These are phyloP conservation scores for Corydoras sp. DNA, from an alignment of 2,113 vertebrate species.

Conservation along the genomic window DNA sequence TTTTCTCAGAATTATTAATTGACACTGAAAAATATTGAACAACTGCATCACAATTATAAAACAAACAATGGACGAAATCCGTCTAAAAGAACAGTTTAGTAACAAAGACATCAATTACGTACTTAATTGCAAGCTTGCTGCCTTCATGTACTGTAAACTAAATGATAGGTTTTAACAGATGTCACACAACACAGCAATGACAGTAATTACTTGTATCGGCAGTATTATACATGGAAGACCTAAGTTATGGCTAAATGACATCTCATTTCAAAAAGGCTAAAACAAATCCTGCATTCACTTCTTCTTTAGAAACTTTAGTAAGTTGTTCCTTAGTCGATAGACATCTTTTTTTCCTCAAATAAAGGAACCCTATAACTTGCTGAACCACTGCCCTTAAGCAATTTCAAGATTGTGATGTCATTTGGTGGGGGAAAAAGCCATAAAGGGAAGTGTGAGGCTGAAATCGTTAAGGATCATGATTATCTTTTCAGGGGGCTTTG, in stretches of 20 bases:
- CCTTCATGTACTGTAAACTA: too few relatives aligned
- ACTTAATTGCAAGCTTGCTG: too few relatives aligned
- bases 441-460: not conserved
- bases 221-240: not conserved
- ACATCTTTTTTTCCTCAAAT: not conserved
- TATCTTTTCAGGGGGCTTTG: not conserved
- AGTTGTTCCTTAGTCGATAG: too few relatives aligned
- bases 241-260: conserved; percentile 6
- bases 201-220: not conserved
- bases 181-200: not conserved
- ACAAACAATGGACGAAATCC: too few relatives aligned
- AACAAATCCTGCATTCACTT: not conserved
- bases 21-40: too few relatives aligned
- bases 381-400: not conserved
- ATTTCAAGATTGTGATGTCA: not conserved
- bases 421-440: not conserved
- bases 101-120: too few relatives aligned
- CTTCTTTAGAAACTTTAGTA: too few relatives aligned
- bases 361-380: not conserved
- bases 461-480: conserved; percentile 4
- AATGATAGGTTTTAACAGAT: not conserved
- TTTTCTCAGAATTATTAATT: too few relatives aligned
- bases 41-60: too few relatives aligned
- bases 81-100: too few relatives aligned
- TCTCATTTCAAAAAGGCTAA: not conserved